Base-by-base conservation (phyloP, 2,797 vertebrate genomes). In the Tiaroga cobitis region DNA sequence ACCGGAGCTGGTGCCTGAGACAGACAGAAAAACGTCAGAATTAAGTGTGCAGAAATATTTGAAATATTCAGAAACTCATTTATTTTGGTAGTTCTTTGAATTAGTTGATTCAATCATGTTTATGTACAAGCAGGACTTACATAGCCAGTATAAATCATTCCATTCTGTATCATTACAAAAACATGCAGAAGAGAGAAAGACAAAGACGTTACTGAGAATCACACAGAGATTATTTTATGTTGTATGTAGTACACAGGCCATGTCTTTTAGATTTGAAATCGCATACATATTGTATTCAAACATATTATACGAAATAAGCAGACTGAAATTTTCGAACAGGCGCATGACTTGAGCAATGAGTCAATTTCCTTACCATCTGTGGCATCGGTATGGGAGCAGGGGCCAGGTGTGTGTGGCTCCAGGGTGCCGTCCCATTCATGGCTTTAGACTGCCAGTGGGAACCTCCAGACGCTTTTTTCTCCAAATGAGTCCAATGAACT, bases 101-200 rank as follows among this genome's bases (percentile, higher is more conserved):
- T 72, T 54, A n/a, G 32, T 73, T n/a, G 41, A 70, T 43, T 73
- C 3, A 18, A 69, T 29, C 21, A 13, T 51, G 77, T 78, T 84
- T 65, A 39, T 79, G 81, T 70, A 59, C 3, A 80, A 82, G 32
- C 15, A 63, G 26, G 80, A 96, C 96, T 97, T 94, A 96, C 96
- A 93, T 97, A 97, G 95, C 94, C 96, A 93, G 95, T 95, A 94
- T 96, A 97, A 94, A 95, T 95, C 92, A 96, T 95, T 95, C 96
- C 96, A 93, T 96, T 97, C 96, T 97, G 93, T 82, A 69, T 84
- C 86, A 82, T 79, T 37, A 49, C 34, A 39, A 89, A 86, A 81
- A 76, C 34, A 89, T 46, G 85, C 80, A 91, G 76, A 86, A 75
- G 70, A 88, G 49, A 77, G 39, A 86, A 63, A 88, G 37, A 88